Percentiles rank a stretch among this genome's conserved stretches.
These are phyloP conservation scores for Daphoenositta chrysoptera DNA, from an alignment of 2,113 vertebrate genomes.

Conservation along the genomic window DNA sequence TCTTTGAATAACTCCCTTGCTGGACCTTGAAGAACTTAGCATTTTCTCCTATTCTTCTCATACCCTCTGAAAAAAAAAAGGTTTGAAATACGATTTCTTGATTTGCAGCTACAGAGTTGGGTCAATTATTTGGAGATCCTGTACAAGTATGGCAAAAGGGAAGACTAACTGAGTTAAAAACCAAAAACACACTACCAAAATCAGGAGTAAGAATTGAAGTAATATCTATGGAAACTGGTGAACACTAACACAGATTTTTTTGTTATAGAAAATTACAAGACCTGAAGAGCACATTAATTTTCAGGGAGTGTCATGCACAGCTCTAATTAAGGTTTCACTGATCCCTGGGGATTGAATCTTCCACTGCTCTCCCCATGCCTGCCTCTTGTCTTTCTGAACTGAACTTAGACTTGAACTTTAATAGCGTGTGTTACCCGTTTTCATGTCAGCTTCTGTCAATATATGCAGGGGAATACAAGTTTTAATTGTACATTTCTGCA, in stretches of 20 bases:
- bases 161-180: rapidly evolving
- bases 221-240: neutral
- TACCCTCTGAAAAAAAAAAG: neutral
- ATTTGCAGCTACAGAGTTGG: neutral
- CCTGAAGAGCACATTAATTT: neutral
- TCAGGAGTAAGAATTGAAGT: neutral
- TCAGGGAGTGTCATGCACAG: neutral
- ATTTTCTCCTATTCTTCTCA: neutral
- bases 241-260: neutral
- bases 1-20: neutral
- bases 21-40: neutral
- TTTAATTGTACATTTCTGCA: neutral
- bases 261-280: neutral
- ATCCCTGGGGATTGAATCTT: neutral
- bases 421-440: neutral
- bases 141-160: neutral
- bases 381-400: neutral
- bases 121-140: neutral
- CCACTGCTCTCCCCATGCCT: neutral
- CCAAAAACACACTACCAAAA: neutral
- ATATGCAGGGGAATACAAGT: neutral
- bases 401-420: neutral
- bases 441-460: neutral
- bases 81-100: neutral
- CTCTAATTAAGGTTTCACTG: neutral